phyloP scores from a whole-genome alignment of 2,888 invertebrate species.

The Nymphalis urticae region DNA sequence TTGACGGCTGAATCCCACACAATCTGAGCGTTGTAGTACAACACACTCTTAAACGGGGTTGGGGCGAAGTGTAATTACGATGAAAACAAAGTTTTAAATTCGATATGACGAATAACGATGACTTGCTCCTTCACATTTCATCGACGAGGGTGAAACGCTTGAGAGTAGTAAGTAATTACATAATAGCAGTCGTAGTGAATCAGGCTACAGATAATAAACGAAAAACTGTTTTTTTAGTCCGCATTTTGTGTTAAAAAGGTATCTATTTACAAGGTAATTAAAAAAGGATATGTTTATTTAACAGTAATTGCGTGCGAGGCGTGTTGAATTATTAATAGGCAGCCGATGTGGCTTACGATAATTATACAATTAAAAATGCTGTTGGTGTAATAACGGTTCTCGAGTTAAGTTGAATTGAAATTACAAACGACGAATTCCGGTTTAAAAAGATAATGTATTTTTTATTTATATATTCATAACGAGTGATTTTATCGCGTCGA shows the following conservation, averaged over 20 bases:
- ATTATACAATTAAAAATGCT: slow-evolving; percentile 37
- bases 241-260: slow-evolving; percentile 12
- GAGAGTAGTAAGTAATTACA: slow-evolving; percentile 10
- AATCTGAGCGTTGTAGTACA: slow-evolving; percentile 62
- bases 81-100: slow-evolving; percentile 37
- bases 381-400: slow-evolving; percentile 33
- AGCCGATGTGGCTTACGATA: slow-evolving; percentile 33
- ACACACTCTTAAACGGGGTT: slow-evolving; percentile 48
- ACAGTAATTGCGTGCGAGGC: slow-evolving; percentile 35
- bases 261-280: slow-evolving; percentile 32
- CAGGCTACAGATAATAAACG: slow-evolving; percentile 1
- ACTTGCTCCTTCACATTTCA: slow-evolving; percentile 13
- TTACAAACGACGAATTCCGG: slow-evolving; percentile 25
- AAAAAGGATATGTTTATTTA: slow-evolving; percentile 36
- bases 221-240: background rate
- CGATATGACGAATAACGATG: slow-evolving; percentile 28
- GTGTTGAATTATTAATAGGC: slow-evolving; percentile 41
- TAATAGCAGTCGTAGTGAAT: slow-evolving; percentile 1
- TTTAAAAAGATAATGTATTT: slow-evolving; percentile 12
- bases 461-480: slow-evolving; percentile 19
- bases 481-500: slow-evolving; percentile 17
- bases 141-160: slow-evolving; percentile 17
- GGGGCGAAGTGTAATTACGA: slow-evolving; percentile 35
- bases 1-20: slow-evolving; percentile 60
- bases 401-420: slow-evolving; percentile 28